phyloP scores from a whole-genome alignment of 1,140 invertebrate genomes.

The Euglossa dilemma region DNA sequence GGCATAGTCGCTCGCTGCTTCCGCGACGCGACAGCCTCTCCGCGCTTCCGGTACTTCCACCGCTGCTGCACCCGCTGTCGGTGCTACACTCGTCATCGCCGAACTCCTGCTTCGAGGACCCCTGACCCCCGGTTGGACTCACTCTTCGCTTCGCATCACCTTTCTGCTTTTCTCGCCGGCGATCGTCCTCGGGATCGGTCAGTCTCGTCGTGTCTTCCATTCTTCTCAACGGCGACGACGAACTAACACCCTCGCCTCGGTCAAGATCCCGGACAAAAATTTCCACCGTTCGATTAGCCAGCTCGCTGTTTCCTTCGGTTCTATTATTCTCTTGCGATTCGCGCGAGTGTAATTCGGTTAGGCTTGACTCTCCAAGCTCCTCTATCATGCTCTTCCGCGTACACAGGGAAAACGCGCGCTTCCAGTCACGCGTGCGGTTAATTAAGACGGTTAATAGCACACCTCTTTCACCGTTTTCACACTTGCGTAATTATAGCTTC shows the following conservation, averaged over 20 bases:
- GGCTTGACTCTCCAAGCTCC: not conserved
- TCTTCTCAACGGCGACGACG: not conserved
- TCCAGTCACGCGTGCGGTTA: not conserved
- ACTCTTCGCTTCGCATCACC: not conserved
- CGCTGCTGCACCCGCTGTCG: conserved; percentile 79
- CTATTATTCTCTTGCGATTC: no score
- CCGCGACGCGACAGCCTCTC: conserved; percentile 71
- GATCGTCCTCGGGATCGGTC: conserved; percentile 50
- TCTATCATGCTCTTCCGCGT: no score
- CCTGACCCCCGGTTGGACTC: not conserved
- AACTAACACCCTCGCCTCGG: not conserved
- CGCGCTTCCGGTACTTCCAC: conserved; percentile 74
- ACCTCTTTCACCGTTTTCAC: not conserved
- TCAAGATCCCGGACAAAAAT: not conserved
- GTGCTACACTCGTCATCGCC: conserved; percentile 78
- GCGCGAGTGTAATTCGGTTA: not conserved
- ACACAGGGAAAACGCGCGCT: not conserved
- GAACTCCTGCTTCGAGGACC: conserved; percentile 47
- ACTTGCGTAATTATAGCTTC: not conserved
- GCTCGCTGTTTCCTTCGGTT: not conserved
- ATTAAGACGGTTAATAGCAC: not conserved
- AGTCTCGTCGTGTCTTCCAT: conserved; percentile 74
- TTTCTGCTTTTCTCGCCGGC: not conserved
- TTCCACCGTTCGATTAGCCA: not conserved
- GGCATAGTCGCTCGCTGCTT: conserved; percentile 70